Evolutionary conservation across 2,113 vertebrate genomes (phyloP), one percentile per base, ranked within the genome.

Genomic region (Trematocara macrostoma): DNA sequence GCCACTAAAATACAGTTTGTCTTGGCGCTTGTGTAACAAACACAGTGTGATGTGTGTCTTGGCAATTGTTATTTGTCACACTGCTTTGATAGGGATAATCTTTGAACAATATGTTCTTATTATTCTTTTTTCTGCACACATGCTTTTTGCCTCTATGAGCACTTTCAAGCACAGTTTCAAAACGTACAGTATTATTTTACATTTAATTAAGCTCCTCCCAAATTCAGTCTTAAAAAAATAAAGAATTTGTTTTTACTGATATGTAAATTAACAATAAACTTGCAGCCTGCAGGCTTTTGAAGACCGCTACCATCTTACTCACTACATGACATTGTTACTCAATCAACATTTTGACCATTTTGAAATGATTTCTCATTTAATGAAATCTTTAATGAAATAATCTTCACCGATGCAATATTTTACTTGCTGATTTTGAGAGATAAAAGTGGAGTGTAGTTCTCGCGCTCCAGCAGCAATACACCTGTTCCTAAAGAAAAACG

Each of bases 1-100:
- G 69, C 15, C 26, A 51, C 10, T 76, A 9, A 0, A 76, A 23
- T 31, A 31, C 34, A 0, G 40, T 34, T 83, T n/a, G 38, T 11
- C 26, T 31, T 34, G 0, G 0, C 2, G 12, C 34, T 52, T 40
- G 9, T 51, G 34, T 11, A 7, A 18, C 71, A 51, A n/a, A 34
- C 26, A 49, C 7, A 8, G 5, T 56, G 53, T 26, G 11, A 12
- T 26, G 20, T 12, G 10, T 7, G 11, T 26, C 20, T 7, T 23
- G 42, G 3, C 69, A 45, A 40, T 0, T 31, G 26, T 49, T 76
- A 49, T 76, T 76, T 49, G 45, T 31, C 23, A 76, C 69, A n/a
- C 6, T 12, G 16, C 29, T 76, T 76, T 51, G 6, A 51, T 31
- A 3, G 9, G 2, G 26, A 31, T 34, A 51, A 31, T 76, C 4